Evolutionary conservation across 2,888 invertebrate genomes (phyloP), one percentile per base, ranked within the genome.

Genomic region (Chesias legatella): DNA sequence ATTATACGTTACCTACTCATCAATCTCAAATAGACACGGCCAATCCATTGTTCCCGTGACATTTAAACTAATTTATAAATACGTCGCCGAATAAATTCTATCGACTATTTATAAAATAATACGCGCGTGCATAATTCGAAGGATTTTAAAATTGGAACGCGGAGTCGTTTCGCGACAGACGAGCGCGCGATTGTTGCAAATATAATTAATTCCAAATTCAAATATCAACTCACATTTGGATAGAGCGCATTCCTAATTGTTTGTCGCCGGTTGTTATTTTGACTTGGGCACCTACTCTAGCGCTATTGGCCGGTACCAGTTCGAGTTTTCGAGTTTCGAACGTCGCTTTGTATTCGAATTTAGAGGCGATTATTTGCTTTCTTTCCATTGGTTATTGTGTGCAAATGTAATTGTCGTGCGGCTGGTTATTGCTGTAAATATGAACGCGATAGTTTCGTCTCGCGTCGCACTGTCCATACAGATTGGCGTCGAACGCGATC

Each of bases 41-140:
- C 69, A 73, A 73, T 73, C 73, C 73, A 83, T 86, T 85, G 85
- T 86, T 82, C 80, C 73, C 79, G 77, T 84, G 85, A 84, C 85
- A 85, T 86, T 86, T 86, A 76, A 43, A 79, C 67, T 70, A 78
- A 78, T 72, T 75, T 82, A 85, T 79, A 84, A 81, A 85, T 84
- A 81, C 78, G 63, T 63, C 67, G 67, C 67, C 63, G 68, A 73
- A 78, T 72, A 69, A 75, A 76, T 76, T 71, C 67, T 66, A 62
- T 65, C 61, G 61, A 57, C 71, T 73, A 73, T 70, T 70, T 73
- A 71, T 72, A 76, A 69, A 69, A 73, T 68, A 71, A 74, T 67
- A 67, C 60, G 54, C 60, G 56, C 62, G 60, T 63, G 64, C 62
- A 63, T 69, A 67, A 75, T 63, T 64, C 53, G 51, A 57, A 60